Evolutionary conservation across 2,888 invertebrate species (phyloP).

Genomic region (Melanostoma scalare): DNA sequence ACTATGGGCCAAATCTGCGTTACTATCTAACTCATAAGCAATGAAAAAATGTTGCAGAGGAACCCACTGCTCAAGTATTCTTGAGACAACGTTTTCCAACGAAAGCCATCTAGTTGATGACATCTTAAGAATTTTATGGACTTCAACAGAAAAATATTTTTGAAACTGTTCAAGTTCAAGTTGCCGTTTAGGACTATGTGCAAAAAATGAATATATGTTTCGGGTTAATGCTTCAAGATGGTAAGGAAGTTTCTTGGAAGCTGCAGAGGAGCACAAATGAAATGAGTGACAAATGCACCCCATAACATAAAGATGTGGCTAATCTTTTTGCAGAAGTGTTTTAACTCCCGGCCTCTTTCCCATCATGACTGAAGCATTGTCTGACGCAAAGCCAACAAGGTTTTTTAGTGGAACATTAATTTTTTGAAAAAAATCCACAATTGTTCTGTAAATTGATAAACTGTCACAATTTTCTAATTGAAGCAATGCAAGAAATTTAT

Average conservation of each 20-base stretch:
- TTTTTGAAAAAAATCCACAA: constrained; percentile 37
- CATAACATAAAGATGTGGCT: constrained; percentile 74
- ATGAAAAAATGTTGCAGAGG: constrained; percentile 20
- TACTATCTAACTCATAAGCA: constrained; percentile 4
- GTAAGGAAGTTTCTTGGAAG: constrained; percentile 74
- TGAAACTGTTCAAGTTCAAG: constrained; percentile 74
- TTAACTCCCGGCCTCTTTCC: constrained; percentile 73
- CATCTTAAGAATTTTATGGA: constrained; percentile 75
- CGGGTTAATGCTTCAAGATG: constrained; percentile 74
- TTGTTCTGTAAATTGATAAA: constrained; percentile 28
- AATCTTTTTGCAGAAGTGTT: constrained; percentile 63
- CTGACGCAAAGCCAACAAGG: constrained; percentile 75
- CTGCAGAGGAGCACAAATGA: constrained; percentile 75
- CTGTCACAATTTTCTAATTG: constrained; percentile 11
- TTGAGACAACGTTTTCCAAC: constrained; percentile 27
- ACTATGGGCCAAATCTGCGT: constrained; percentile 4
- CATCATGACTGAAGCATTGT: constrained; percentile 76
- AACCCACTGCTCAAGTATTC: constrained; percentile 34
- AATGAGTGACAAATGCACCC: constrained; percentile 75
- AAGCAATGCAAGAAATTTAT: constrained; percentile 43
- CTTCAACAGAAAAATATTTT: constrained; percentile 73
- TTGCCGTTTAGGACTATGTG: constrained; percentile 75
- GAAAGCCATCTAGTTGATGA: constrained; percentile 77
- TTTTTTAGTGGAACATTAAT: constrained; percentile 60
- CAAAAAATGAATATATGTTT: constrained; percentile 74